Evolutionary conservation across 2,888 invertebrate genomes (phyloP), one percentile per base, ranked within the genome.

Genomic region (Ischnura elegans): DNA sequence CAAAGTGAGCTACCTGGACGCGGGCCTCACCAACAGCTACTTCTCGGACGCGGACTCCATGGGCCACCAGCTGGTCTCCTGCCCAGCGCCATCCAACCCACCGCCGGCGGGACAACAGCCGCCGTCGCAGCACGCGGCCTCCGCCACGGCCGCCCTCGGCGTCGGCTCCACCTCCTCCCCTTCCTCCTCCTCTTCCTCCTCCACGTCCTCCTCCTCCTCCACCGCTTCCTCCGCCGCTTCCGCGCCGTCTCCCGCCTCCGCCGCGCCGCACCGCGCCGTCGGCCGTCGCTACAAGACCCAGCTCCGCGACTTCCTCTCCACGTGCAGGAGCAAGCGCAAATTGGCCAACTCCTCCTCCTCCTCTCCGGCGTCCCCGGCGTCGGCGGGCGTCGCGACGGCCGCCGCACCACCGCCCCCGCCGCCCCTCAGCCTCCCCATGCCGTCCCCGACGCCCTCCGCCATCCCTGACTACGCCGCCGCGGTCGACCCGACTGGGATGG

Each of bases 1-100:
- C 96, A 99, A 99, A 97, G 99, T 99, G 94, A 99, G 99, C 96
- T 99, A 99, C 96, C 97, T 99, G 95, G 99, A 99, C 96, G 99
- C 99, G 0, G 99, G 99, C 29, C 97, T 99, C 94, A 98, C 98
- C 29, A 99, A 98, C 95, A 97, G 98, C 94, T 99, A 99, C 96
- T 98, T 99, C 96, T 98, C 98, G 13, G 99, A 99, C 95, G 97
- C 97, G 87, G 98, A 98, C 86, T 43, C 86, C 19, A 66, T 61
- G 21, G 90, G 90, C 1, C 90, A 90, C 95, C 98, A 98, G 95
- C 96, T 98, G 36, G 96, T 97, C 87, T 90, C 90, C 42, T 61
- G 61, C n/a, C n/a, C 90, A 13, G 45, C 90, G 55, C 29, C 36
- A 4, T 29, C 76, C 13, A 29, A 29, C 36, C 87, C 87, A 8